These are phyloP conservation scores for Oncorhynchus masou DNA, from an alignment of 2,113 vertebrate species.

Conservation along the genomic window DNA sequence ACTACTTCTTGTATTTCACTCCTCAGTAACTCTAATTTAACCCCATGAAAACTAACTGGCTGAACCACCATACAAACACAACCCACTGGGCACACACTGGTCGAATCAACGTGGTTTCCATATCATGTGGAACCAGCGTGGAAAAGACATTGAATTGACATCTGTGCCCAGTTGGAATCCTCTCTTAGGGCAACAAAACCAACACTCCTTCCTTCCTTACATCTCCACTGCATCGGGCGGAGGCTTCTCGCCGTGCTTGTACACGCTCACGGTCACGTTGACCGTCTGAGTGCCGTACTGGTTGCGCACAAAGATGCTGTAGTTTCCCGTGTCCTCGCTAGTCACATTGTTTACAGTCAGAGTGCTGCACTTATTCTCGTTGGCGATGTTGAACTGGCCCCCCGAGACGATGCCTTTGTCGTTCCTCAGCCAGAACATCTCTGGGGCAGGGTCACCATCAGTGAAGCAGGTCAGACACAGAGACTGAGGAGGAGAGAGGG, in stretches of 20 bases:
- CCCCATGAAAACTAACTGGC: background rate
- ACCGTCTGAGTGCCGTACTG: constrained; percentile 85
- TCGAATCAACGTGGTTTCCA: too few relatives aligned
- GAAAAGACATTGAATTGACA: too few relatives aligned
- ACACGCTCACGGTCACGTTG: constrained; percentile 91
- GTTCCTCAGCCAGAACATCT: constrained; percentile 90
- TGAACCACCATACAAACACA: too few relatives aligned
- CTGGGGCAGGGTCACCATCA: constrained; percentile 87
- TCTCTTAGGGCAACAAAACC: background rate
- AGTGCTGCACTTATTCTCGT: constrained; percentile 77
- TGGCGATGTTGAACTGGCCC: constrained; percentile 81
- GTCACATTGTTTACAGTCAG: constrained; percentile 86
- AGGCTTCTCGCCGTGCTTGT: constrained; percentile 83
- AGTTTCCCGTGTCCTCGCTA: constrained; percentile 87
- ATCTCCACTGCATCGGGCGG: constrained; percentile 64
- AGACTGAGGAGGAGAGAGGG: constrained; percentile 69
- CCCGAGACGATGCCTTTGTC: constrained; percentile 79
- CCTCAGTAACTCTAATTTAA: background rate
- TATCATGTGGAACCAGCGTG: too few relatives aligned
- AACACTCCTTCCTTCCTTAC: background rate
- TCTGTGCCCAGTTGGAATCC: background rate
- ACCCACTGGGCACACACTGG: too few relatives aligned
- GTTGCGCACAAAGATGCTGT: constrained; percentile 88
- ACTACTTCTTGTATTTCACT: background rate
- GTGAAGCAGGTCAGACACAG: constrained; percentile 90